Evolutionary conservation across 1,140 invertebrate genomes (phyloP).

Genomic region (Drosophila pachea): DNA sequence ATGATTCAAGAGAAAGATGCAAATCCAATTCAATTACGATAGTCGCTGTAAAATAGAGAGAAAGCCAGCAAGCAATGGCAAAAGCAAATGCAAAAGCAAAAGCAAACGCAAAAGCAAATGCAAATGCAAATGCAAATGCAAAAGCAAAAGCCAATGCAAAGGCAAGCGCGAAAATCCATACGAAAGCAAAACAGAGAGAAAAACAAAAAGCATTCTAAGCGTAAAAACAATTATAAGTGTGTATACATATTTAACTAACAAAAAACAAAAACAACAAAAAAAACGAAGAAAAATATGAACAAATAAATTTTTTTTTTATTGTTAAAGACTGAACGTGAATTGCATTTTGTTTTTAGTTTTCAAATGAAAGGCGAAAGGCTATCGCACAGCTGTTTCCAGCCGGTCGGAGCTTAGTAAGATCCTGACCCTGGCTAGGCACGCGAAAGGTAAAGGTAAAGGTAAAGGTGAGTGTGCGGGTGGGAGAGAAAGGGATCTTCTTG

Average conservation of each 20-base stretch:
- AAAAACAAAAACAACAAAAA: constrained; percentile 28
- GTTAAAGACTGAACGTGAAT: constrained; percentile 67
- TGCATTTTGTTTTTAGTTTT: constrained; percentile 4
- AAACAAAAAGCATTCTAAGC: constrained; percentile 9
- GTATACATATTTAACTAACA: constrained; percentile 44
- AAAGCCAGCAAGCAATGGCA: constrained; percentile 1
- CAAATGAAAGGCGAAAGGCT: not conserved
- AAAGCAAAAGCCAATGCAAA: not conserved
- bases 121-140: not conserved
- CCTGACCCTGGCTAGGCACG: too few relatives aligned
- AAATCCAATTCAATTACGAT: constrained; percentile 53
- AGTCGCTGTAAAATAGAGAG: constrained; percentile 62
- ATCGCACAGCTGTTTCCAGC: too few relatives aligned
- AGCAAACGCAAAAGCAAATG: too few relatives aligned
- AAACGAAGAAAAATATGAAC: constrained; percentile 43
- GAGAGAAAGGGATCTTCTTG: too few relatives aligned
- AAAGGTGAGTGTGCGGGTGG: too few relatives aligned
- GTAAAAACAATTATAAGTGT: constrained; percentile 64
- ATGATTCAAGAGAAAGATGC: constrained; percentile 33
- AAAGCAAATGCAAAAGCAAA: constrained; percentile 10
- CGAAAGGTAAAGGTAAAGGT: too few relatives aligned
- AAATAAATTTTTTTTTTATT: constrained; percentile 75
- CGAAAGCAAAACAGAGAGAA: too few relatives aligned
- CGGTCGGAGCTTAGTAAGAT: too few relatives aligned
- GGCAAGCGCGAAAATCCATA: too few relatives aligned